These are phyloP conservation scores for Calliopsis andreniformis DNA, from an alignment of 1,140 invertebrate species.

Conservation along the genomic window DNA sequence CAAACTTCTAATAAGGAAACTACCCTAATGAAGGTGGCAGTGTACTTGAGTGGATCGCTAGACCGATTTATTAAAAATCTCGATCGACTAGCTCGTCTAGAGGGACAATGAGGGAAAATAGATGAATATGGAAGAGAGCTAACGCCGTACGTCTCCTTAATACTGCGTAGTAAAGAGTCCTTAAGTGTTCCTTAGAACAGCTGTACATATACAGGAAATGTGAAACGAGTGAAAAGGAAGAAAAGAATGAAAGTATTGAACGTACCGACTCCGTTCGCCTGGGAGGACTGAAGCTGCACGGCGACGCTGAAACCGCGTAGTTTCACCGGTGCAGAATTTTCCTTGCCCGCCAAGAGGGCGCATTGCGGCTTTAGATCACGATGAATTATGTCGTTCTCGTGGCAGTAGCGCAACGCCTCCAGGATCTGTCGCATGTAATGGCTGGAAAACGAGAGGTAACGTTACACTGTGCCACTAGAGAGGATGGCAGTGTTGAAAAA, in stretches of 20 bases:
- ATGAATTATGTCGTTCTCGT: constrained; percentile 98
- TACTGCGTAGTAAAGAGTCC: constrained; percentile 57
- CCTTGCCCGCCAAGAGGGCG: constrained; percentile 95
- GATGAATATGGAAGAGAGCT: constrained; percentile 46
- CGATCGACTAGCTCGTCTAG: too few relatives aligned
- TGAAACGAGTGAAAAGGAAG: constrained; percentile 49
- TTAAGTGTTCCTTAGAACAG: constrained; percentile 30
- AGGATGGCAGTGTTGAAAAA: not conserved
- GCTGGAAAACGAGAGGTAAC: constrained; percentile 83
- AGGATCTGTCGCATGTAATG: constrained; percentile 99
- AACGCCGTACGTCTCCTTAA: constrained; percentile 67
- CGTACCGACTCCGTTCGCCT: constrained; percentile 88
- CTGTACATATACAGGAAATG: constrained; percentile 47
- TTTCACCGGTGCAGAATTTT: constrained; percentile 99
- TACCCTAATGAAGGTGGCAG: too few relatives aligned
- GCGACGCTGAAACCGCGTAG: constrained; percentile 98
- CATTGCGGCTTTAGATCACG: constrained; percentile 97
- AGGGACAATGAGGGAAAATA: constrained; percentile 1
- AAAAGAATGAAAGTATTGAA: constrained; percentile 56
- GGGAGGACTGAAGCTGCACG: constrained; percentile 91
- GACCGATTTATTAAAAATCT: too few relatives aligned
- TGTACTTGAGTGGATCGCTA: too few relatives aligned
- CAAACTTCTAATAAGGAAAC: too few relatives aligned
- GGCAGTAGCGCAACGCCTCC: constrained; percentile 97
- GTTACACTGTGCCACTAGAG: not conserved